Evolutionary conservation across 2,113 vertebrate genomes (phyloP), one percentile per base, ranked within the genome.

Genomic region (Emydura subglobosa): DNA sequence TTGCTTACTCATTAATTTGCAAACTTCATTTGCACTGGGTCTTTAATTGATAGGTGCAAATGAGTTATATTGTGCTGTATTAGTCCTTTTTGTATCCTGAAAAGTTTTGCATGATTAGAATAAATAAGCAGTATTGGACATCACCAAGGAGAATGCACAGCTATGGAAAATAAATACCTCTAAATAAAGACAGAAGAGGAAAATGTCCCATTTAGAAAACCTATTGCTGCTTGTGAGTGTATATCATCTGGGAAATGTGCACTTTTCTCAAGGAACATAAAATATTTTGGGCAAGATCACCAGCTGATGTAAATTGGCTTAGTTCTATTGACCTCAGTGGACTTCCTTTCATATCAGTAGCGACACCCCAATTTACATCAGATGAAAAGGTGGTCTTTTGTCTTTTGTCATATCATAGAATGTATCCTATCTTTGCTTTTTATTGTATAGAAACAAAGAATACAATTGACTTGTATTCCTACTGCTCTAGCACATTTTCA

Each of bases 191-290:
- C 50, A 51, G 11, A 74, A 85, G 44, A 7, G 10, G 1, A 7
- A 2, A 2, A 0, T 2, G 21, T 29, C 59, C 82, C 83, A 91
- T 85, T 1, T 0, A 13, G 3, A 59, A 5, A 85, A 10, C 88
- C n/a, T 34, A 4, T 89, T 95, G 0, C 10, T 92, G 82, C 42
- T 8, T 87, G 8, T 3, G 9, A 82, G 57, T 4, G 84, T 49
- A 54, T 84, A 7, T 19, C 5, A 90, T 83, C 54, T 59, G 81
- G 11, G 27, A 85, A 47, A 93, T 87, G 87, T 16, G 0, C 2
- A 59, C 57, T 88, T 91, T 92, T 87, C 29, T 4, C 81, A 85
- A 4, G 3, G 1, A 44, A 80, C 74, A 76, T 17, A 21, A 2
- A 51, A 59, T 3, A 59, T 59, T 0, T 2, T n/a, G 42, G 24